These are phyloP conservation scores for Pegoplata infirma DNA, from an alignment of 2,888 invertebrate species.

Conservation along the genomic window DNA sequence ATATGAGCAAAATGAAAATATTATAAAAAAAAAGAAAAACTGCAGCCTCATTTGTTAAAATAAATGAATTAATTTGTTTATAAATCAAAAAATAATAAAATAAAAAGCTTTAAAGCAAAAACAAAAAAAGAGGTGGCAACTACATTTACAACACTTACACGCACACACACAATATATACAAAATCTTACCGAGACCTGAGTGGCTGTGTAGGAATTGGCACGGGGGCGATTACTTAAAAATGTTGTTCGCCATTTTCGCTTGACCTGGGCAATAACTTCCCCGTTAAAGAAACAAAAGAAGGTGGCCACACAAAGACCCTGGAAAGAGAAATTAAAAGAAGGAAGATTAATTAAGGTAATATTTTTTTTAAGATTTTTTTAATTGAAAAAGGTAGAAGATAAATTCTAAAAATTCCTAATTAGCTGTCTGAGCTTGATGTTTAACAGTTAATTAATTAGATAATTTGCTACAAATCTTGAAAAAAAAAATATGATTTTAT, in stretches of 20 bases:
- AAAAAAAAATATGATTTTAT: too few relatives aligned
- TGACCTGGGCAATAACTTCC: slow-evolving; percentile 93
- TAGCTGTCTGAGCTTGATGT: too few relatives aligned
- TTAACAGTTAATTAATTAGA: too few relatives aligned
- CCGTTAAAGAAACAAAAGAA: slow-evolving; percentile 97
- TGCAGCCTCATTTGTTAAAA: slow-evolving; percentile 10
- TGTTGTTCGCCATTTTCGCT: slow-evolving; percentile 87
- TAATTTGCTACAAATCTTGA: too few relatives aligned
- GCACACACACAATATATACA: slow-evolving; percentile 65
- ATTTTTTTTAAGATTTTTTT: too few relatives aligned
- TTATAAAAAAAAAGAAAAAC: not conserved
- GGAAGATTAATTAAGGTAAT: too few relatives aligned
- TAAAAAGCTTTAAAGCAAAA: slow-evolving; percentile 2
- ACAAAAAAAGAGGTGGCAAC: slow-evolving; percentile 4
- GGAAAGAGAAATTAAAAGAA: too few relatives aligned
- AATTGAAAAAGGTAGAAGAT: too few relatives aligned
- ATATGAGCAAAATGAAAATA: not conserved
- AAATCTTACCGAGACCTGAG: slow-evolving; percentile 91
- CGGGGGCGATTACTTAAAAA: slow-evolving; percentile 85
- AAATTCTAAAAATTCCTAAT: too few relatives aligned
- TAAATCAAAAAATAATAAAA: slow-evolving; percentile 3
- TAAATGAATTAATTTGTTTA: not conserved
- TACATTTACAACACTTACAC: slow-evolving; percentile 40
- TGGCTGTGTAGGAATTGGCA: slow-evolving; percentile 90
- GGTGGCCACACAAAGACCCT: slow-evolving; percentile 95